Conservation (phyloP, 1,140 invertebrate species). For the Dryas iulia region DNA sequence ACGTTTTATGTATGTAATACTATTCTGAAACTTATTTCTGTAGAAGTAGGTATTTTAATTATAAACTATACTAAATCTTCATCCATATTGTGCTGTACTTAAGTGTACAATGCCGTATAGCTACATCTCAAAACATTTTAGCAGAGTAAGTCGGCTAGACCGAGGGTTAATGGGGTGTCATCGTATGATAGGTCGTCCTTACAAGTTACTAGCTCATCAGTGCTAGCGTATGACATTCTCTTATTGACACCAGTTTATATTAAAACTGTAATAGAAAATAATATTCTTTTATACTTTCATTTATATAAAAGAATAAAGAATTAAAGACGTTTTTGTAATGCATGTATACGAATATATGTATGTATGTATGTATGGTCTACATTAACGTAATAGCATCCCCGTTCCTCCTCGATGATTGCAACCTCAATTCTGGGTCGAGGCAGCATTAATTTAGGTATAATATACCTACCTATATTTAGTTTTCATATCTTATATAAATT, state of each 20-base stretch:
- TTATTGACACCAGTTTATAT: slow-evolving; percentile 61
- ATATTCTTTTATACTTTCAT: not conserved
- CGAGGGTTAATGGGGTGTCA: slow-evolving; percentile 73
- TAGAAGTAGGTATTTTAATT: not conserved
- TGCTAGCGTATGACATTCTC: slow-evolving; percentile 45
- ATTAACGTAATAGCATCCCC: too few species aligned
- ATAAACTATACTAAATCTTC: not conserved
- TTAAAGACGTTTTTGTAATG: not conserved
- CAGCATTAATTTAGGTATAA: too few species aligned
- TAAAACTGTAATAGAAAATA: slow-evolving; percentile 40
- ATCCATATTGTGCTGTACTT: slow-evolving; percentile 10
- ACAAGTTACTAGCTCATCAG: slow-evolving; percentile 63
- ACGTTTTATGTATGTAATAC: not conserved
- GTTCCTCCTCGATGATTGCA: too few species aligned
- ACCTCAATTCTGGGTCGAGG: too few species aligned
- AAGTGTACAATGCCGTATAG: slow-evolving; percentile 11
- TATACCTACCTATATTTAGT: too few species aligned
- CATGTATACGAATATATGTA: not conserved
- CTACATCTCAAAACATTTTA: slow-evolving; percentile 61
- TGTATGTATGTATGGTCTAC: not conserved
- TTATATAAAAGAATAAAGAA: too few species aligned
- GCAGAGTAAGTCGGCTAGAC: slow-evolving; percentile 56
- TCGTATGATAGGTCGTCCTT: slow-evolving; percentile 66
- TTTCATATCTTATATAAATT: too few species aligned
- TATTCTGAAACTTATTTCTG: not conserved